Evolutionary conservation across 1,140 invertebrate genomes (phyloP), one percentile per base, ranked within the genome.

Genomic region (Tachypleus tridentatus): DNA sequence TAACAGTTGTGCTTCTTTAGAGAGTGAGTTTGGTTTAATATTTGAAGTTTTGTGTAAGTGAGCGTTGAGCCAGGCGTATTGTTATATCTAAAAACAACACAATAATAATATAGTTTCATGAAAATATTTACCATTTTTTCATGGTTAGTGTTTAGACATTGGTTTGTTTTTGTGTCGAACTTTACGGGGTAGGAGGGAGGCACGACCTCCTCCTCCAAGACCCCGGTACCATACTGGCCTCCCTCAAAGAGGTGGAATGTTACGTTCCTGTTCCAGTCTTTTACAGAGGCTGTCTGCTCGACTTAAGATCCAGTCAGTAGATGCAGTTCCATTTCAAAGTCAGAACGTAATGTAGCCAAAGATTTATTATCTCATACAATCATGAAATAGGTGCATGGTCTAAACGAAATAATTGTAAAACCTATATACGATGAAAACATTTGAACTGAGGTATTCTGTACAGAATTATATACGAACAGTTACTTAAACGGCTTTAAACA

Each of bases 241-340:
- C 47, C 47, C n/a, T 57, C n/a, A 10, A 11, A 10, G 10, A 5
- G 64, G 51, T 5, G 60, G 50, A 50, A 49, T 66, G 47, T 47
- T 66, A 8, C 51, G 49, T n/a, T 66, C 64, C 50, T 66, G 64
- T 62, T 66, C 64, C 10, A 66, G 56, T 51, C 62, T 66, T 56
- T 62, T 66, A 29, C 64, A 62, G n/a, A 29, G 60, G 4, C 62
- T 66, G n/a, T 66, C 64, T 11, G 11, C 64, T 29, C 11, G 61
- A 8, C 61, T 66, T 5, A 66, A 66, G 57, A 9, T 62, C 54
- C 53, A 56, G 51, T 51, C 10, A 29, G 10, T 5, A 11, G 57
- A 58, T 51, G 11, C 10, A 9, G 48, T 61, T 50, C 29, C 60
- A 49, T 29, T 57, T 29, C 56, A 57, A 57, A 57, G 56, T 29